Evolutionary conservation across 2,113 vertebrate species (phyloP).

Genomic region (Podiceps cristatus): DNA sequence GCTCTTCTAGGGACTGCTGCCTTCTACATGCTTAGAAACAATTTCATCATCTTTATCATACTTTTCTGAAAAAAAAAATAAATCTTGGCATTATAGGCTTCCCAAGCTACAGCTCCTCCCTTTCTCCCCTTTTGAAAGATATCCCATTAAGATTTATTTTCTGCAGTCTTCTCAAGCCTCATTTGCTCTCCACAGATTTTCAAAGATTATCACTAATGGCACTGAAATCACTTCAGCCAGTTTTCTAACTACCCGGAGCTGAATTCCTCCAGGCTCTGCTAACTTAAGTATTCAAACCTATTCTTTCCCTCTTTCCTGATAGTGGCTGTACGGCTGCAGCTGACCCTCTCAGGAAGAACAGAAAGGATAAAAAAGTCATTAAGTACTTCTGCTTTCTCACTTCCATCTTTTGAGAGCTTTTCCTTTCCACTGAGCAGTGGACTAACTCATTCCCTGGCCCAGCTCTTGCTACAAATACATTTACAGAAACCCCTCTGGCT

Average conservation of each 20-base stretch:
- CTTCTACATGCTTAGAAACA: not conserved
- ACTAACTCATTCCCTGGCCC: slow-evolving; percentile 19
- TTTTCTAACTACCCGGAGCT: not conserved
- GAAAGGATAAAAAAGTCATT: slow-evolving; percentile 22
- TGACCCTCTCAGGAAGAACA: slow-evolving; percentile 28
- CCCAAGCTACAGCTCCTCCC: not conserved
- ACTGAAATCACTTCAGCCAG: slow-evolving; percentile 26
- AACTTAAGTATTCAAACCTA: not conserved
- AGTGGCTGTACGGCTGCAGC: not conserved
- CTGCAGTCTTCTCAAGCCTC: slow-evolving; percentile 26
- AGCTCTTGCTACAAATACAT: slow-evolving; percentile 22
- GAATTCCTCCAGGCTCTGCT: slow-evolving; percentile 24
- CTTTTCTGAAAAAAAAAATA: not conserved
- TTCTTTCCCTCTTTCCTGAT: not conserved
- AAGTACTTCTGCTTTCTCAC: slow-evolving; percentile 41
- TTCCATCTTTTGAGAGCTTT: slow-evolving; percentile 39
- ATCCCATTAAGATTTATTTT: not conserved
- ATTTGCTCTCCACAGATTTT: slow-evolving; percentile 43
- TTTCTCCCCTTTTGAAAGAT: not conserved
- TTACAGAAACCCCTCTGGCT: slow-evolving; percentile 10
- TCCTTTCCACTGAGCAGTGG: not conserved
- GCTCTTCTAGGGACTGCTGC: not conserved
- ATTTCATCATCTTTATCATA: not conserved
- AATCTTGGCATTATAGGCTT: not conserved
- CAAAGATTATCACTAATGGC: slow-evolving; percentile 42